phyloP scores from a whole-genome alignment of 2,797 vertebrate genomes.

The Periophthalmus magnuspinnatus region DNA sequence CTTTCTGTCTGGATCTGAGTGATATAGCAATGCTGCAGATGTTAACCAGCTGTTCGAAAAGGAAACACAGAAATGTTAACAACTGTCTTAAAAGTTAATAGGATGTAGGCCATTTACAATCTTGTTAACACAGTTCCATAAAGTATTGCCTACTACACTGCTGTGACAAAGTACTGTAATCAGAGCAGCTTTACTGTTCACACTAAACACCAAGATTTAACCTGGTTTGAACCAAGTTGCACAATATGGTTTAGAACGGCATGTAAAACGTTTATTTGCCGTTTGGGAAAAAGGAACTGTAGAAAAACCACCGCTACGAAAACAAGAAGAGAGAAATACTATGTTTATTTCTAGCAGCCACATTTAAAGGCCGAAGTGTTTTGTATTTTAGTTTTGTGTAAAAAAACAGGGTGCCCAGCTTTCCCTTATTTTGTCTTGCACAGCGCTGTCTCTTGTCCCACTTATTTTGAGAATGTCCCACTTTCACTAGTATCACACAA shows the following conservation, averaged over 20 bases:
- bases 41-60: constrained; percentile 15
- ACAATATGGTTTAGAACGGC: not conserved
- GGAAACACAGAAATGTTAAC: constrained; percentile 42
- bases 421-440: no score
- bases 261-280: not conserved
- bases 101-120: constrained; percentile 46
- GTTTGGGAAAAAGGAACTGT: not conserved
- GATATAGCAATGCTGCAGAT: constrained; percentile 18
- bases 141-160: not conserved
- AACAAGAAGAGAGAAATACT: not conserved
- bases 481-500: no score
- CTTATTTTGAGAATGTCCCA: no score
- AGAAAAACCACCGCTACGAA: not conserved
- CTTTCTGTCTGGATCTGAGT: constrained; percentile 3
- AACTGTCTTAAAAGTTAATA: constrained; percentile 45
- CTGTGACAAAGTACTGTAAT: not conserved
- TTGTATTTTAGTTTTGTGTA: no score
- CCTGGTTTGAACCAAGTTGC: constrained; percentile 2
- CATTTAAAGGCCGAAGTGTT: no score
- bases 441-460: no score
- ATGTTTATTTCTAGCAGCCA: no score
- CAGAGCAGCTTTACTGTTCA: not conserved
- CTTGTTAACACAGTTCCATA: constrained; percentile 45
- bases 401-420: no score
- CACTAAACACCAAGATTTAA: not conserved